Percentiles rank a stretch among this genome's conserved stretches.
Evolutionary conservation across 2,888 invertebrate genomes (phyloP).

Genomic region (Agrochola circellaris): DNA sequence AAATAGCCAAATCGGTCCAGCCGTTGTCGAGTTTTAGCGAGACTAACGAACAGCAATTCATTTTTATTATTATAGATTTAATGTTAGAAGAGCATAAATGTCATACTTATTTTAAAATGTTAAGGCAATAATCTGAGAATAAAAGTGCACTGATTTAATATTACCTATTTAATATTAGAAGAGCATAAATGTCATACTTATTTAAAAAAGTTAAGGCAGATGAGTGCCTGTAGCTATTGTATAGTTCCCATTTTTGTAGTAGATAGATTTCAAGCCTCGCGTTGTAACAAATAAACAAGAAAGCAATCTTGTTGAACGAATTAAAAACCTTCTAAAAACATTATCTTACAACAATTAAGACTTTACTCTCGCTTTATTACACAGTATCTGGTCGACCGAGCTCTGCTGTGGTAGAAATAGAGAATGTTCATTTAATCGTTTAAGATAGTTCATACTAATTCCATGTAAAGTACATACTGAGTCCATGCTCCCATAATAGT

Average conservation of each 20-base stretch:
- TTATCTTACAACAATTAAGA: neutral
- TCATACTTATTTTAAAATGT: neutral
- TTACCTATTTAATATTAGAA: neutral
- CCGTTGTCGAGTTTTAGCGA: no score
- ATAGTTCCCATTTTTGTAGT: neutral
- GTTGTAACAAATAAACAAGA: neutral
- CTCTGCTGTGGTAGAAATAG: no score
- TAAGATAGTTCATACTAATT: no score
- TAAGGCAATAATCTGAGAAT: neutral
- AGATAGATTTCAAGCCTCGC: no score
- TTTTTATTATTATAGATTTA: neutral
- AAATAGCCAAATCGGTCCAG: no score
- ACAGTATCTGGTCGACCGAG: no score
- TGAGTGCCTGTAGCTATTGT: neutral
- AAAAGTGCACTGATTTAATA: neutral
- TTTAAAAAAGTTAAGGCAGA: neutral
- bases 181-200: neutral
- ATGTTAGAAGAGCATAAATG: neutral
- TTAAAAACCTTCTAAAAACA: neutral
- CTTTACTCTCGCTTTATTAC: neutral
- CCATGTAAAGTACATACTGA: no score
- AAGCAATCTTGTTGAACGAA: neutral
- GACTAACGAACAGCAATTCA: no score
- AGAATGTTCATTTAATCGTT: no score
- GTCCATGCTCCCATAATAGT: no score